Evolutionary conservation across 2,113 vertebrate genomes (phyloP), one percentile per base, ranked within the genome.

Genomic region (Cricetomys ansorgei): DNA sequence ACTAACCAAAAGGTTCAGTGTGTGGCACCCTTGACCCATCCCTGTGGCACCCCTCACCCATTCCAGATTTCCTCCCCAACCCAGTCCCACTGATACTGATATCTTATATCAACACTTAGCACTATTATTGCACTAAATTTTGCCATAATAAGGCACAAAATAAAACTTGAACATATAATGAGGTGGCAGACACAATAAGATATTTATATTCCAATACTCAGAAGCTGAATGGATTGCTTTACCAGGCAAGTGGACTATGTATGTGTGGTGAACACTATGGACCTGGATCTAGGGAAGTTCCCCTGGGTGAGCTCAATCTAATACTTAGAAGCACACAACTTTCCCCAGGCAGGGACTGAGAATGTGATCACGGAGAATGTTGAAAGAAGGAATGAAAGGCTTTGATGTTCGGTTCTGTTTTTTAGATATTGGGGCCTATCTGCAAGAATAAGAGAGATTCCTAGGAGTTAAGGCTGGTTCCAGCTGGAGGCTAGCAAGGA

Each of bases 401-500:
- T 17, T 43, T 1, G 2, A 25, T 0, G 21, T 1, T 16, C 0
- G 6, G 2, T 7, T 7, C 27, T 92, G 55, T 57, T 62, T 90
- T 50, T 23, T 75, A n/a, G 43, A 55, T 29, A 3, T 7, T 13
- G 65, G 43, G n/a, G 17, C n/a, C n/a, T 43, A 1, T 13, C 8
- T 17, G n/a, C 40, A 73, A 65, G 3, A n/a, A 69, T 13, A 37
- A 64, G n/a, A 72, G 55, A 50, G 65, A 43, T 65, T 53, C 92
- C 31, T 27, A 12, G 48, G 62, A 87, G 11, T 21, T 25, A 15
- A 77, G 50, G 7, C 10, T 25, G 83, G 23, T 27, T 31, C 43
- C 17, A n/a, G 55, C 1, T 31, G 53, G 29, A n/a, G 75, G 13
- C 16, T 5, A 57, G 45, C 37, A 48, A 95, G 43, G 43, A 40